Conservation (phyloP, 2,797 vertebrate genomes). For the Arrhamphus sclerolepis region DNA sequence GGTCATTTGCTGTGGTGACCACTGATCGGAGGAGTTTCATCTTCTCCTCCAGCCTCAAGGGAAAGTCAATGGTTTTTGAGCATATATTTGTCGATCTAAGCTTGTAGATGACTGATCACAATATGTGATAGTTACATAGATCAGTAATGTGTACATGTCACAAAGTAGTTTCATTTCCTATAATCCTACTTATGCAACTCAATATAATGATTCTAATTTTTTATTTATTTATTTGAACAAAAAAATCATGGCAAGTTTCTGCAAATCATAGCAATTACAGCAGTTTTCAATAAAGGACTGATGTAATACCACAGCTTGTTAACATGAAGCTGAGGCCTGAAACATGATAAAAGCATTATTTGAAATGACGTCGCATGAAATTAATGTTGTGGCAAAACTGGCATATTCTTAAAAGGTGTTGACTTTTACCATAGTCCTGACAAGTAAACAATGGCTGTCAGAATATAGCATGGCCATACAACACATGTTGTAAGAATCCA, state of each 20-base stretch:
- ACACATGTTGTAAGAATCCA: not conserved
- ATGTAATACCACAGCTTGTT: constrained; percentile 6
- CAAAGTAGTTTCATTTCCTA: constrained; percentile 30
- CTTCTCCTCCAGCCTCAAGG: constrained; percentile 96
- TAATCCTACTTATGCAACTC: constrained; percentile 46
- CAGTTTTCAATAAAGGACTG: constrained; percentile 1
- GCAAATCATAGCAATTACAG: constrained; percentile 23
- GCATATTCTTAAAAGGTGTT: constrained; percentile 11
- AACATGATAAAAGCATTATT: constrained; percentile 8
- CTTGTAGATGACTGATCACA: constrained; percentile 61
- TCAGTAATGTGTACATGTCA: constrained; percentile 24
- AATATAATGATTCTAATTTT: no score
- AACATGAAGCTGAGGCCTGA: constrained; percentile 1
- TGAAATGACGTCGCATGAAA: constrained; percentile 41
- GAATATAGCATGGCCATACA: not conserved
- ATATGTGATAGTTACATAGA: not conserved
- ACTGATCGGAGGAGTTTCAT: constrained; percentile 92
- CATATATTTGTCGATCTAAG: constrained; percentile 92
- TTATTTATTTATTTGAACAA: constrained; percentile 20
- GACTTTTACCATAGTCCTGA: constrained; percentile 14
- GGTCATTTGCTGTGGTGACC: constrained; percentile 90
- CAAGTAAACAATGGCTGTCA: constrained; percentile 5
- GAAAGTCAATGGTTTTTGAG: constrained; percentile 96
- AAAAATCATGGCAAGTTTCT: constrained; percentile 13
- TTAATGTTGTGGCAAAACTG: constrained; percentile 14